Evolutionary conservation across 2,888 invertebrate species (phyloP).

Genomic region (Emmelina monodactyla): DNA sequence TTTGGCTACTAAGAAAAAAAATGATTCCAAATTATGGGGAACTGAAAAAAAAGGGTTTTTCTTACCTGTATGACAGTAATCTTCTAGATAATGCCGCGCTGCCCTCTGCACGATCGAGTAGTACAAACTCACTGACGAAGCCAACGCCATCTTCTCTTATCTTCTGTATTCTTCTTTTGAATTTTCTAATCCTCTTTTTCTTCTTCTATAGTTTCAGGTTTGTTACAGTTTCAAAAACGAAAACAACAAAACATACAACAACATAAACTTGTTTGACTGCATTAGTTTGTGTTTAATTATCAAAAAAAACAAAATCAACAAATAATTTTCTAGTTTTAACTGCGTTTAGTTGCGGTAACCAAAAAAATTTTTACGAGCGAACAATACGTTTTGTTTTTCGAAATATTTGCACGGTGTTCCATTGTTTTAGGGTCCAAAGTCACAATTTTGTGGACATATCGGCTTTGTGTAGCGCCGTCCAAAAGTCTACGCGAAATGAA

Average conservation of each 20-base stretch:
- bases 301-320: constrained; percentile 25
- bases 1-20: not conserved
- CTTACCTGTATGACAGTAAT: constrained; percentile 72
- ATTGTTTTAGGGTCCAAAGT: constrained; percentile 39
- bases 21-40: not conserved
- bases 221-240: constrained; percentile 31
- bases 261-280: constrained; percentile 38
- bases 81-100: constrained; percentile 72
- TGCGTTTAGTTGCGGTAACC: constrained; percentile 51
- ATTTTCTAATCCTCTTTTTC: constrained; percentile 28
- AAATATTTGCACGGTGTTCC: constrained; percentile 14
- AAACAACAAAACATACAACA: constrained; percentile 39
- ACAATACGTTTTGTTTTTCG: constrained; percentile 35
- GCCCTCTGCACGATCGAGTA: constrained; percentile 74
- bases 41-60: too few relatives aligned
- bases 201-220: constrained; percentile 32
- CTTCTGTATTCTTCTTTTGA: constrained; percentile 25
- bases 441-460: constrained; percentile 55
- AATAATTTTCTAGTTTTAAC: constrained; percentile 53
- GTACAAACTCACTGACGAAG: constrained; percentile 73
- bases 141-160: constrained; percentile 61
- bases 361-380: constrained; percentile 29
- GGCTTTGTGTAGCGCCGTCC: constrained; percentile 54
- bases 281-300: constrained; percentile 29
- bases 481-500: constrained; percentile 63